Conservation (phyloP, 2,113 vertebrate genomes). For the Odobenus rosmarus region DNA sequence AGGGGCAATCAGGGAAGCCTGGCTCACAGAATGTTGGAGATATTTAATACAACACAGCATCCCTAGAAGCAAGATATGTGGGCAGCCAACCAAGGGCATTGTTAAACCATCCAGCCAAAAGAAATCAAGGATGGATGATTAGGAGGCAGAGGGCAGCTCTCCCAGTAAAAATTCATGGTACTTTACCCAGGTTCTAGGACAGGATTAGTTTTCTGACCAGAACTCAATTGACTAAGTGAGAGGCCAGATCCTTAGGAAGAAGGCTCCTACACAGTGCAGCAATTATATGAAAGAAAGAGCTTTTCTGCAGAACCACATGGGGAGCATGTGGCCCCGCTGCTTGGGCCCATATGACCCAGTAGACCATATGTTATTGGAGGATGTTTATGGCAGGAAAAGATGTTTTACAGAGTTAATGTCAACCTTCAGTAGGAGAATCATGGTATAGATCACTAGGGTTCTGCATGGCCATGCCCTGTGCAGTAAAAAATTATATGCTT, state of each 20-base stretch:
- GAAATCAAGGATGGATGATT: background rate
- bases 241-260: background rate
- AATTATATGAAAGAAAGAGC: background rate
- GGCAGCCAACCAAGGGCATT: background rate
- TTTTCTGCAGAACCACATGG: background rate
- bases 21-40: background rate
- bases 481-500: background rate
- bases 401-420: background rate
- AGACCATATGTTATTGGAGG: background rate
- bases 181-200: background rate
- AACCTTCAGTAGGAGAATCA: background rate
- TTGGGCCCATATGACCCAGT: background rate
- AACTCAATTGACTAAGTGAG: background rate
- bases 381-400: background rate
- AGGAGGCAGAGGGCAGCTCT: background rate
- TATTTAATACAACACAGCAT: background rate
- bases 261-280: background rate
- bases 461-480: background rate
- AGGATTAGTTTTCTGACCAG: background rate
- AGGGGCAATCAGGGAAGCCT: conserved; percentile 1
- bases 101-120: background rate
- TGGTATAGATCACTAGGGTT: background rate
- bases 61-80: background rate
- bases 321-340: background rate
- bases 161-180: background rate